These are phyloP conservation scores for Salticus scenicus DNA, from an alignment of 2,888 invertebrate species.

Conservation along the genomic window DNA sequence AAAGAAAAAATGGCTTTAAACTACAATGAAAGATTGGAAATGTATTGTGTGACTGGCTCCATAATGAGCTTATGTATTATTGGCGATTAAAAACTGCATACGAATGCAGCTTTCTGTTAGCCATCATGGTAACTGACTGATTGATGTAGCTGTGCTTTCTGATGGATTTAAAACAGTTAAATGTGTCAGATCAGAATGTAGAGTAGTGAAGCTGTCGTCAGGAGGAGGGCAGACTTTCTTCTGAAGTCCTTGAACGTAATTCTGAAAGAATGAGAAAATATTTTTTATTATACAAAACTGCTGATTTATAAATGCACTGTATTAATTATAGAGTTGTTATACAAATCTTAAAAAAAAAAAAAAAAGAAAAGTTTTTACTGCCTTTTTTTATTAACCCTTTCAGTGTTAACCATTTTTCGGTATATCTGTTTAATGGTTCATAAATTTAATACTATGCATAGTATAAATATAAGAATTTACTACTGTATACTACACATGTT, in stretches of 20 bases:
- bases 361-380: too few species aligned
- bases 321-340: too few species aligned
- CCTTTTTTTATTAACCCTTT: too few species aligned
- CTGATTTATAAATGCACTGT: too few species aligned
- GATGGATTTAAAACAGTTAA: conserved; percentile 81
- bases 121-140: conserved; percentile 73
- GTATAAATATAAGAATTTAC: too few species aligned
- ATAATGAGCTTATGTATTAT: conserved; percentile 36
- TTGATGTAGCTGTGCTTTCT: conserved; percentile 71
- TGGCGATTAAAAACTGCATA: conserved; percentile 41
- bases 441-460: too few species aligned
- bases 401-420: too few species aligned
- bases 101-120: neutral
- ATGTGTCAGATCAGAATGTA: conserved; percentile 86
- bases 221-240: conserved; percentile 82
- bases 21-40: conserved; percentile 42
- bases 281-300: neutral
- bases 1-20: conserved; percentile 46
- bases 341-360: too few species aligned
- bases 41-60: conserved; percentile 25
- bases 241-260: conserved; percentile 86
- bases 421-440: too few species aligned
- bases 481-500: too few species aligned
- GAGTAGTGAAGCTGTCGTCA: conserved; percentile 80
- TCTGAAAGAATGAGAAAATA: conserved; percentile 78